A percentile compares a stretch with the other conserved stretches of the same genome.
Conservation (phyloP, 2,113 vertebrate genomes). For the Periophthalmus modestus region DNA sequence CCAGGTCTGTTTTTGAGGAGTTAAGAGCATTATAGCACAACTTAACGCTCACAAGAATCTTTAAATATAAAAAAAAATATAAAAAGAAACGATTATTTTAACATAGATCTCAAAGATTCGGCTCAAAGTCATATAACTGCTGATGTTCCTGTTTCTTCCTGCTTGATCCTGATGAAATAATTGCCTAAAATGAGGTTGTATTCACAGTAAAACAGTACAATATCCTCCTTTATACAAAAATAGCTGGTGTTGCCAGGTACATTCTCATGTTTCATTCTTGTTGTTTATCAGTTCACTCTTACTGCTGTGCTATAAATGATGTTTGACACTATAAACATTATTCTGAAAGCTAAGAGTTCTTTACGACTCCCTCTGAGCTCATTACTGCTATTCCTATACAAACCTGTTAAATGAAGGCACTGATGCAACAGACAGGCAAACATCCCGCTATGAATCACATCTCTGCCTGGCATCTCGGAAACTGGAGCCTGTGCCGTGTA, state of each 20-base stretch:
- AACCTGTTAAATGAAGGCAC: constrained; percentile 1
- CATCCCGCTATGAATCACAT: neutral
- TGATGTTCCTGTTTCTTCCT: no score
- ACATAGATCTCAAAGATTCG: no score
- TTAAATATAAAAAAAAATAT: no score
- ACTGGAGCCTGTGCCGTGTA: neutral
- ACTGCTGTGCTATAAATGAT: neutral
- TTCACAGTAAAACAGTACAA: neutral
- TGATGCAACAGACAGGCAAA: constrained; percentile 3
- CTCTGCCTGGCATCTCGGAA: neutral
- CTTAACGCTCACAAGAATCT: no score
- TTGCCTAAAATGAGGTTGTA: no score
- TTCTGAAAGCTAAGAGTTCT: neutral
- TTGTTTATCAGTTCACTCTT: neutral
- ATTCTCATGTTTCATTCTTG: neutral
- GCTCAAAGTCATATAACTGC: no score
- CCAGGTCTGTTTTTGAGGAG: no score
- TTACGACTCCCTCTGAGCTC: neutral
- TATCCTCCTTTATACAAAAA: neutral
- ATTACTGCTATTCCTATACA: constrained; percentile 1
- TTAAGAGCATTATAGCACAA: no score
- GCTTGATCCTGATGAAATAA: no score
- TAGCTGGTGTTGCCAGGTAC: neutral
- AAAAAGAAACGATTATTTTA: no score
- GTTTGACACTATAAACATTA: neutral